A percentile compares a stretch with the other conserved stretches of the same genome.
These are phyloP conservation scores for Geotrupes spiniger DNA, from an alignment of 2,888 invertebrate species.

Conservation along the genomic window DNA sequence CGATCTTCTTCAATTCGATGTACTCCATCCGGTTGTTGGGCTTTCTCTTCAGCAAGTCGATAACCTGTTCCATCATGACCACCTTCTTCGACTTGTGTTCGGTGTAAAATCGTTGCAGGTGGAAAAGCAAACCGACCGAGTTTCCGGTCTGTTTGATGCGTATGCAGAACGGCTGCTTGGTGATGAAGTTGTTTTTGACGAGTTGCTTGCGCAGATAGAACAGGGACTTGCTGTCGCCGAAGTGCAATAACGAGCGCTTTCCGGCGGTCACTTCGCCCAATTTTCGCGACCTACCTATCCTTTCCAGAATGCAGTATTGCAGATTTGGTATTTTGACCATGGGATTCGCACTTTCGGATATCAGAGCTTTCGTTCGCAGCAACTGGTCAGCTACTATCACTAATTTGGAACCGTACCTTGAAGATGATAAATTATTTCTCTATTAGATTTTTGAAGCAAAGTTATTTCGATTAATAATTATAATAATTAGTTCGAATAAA, in stretches of 20 bases:
- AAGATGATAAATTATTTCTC: slow-evolving; percentile 24
- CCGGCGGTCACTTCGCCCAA: slow-evolving; percentile 70
- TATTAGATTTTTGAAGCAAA: too few relatives aligned
- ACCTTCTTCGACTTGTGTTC: slow-evolving; percentile 56
- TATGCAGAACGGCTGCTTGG: slow-evolving; percentile 60
- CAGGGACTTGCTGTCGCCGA: slow-evolving; percentile 61
- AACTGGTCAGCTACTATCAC: slow-evolving; percentile 70
- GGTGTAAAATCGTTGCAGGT: slow-evolving; percentile 62
- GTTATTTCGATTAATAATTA: too few relatives aligned
- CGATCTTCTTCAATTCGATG: slow-evolving; percentile 50
- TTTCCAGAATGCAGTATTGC: slow-evolving; percentile 72
- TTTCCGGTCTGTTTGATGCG: slow-evolving; percentile 49
- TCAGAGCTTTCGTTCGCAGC: slow-evolving; percentile 57
- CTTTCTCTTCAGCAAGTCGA: slow-evolving; percentile 55
- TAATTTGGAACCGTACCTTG: slow-evolving; percentile 61
- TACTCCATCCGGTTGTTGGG: slow-evolving; percentile 56
- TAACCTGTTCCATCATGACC: slow-evolving; percentile 55
- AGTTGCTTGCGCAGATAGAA: slow-evolving; percentile 65
- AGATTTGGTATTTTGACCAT: slow-evolving; percentile 52
- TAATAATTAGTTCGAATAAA: too few relatives aligned
- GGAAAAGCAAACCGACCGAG: slow-evolving; percentile 55
- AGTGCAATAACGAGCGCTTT: slow-evolving; percentile 55
- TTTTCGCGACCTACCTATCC: slow-evolving; percentile 67
- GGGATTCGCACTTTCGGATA: slow-evolving; percentile 53
- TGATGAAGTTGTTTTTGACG: slow-evolving; percentile 57